phyloP scores from a whole-genome alignment of 2,888 invertebrate genomes.

The Epinotia bilunana region DNA sequence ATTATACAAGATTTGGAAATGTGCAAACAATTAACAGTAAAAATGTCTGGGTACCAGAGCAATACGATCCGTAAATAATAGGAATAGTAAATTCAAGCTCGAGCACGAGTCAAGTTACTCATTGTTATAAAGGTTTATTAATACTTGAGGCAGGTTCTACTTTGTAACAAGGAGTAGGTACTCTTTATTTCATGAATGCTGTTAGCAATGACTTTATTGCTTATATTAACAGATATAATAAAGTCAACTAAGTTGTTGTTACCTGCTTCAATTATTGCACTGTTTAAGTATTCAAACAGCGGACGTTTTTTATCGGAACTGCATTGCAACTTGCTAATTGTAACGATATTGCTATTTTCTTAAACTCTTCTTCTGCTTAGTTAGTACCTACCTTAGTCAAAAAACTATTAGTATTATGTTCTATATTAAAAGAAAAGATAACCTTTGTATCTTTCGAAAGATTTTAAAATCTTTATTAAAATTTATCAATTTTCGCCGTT shows the following conservation, averaged over 20 bases:
- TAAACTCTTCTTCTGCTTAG: too few relatives aligned
- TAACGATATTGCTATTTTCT: not conserved
- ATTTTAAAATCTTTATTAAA: too few relatives aligned
- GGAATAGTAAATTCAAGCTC: conserved; percentile 26
- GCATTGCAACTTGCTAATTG: not conserved
- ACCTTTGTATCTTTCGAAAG: too few relatives aligned
- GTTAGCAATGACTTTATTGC: conserved; percentile 9
- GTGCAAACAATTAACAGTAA: conserved; percentile 28
- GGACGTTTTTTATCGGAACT: not conserved
- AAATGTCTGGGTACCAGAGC: not conserved
- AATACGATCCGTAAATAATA: conserved; percentile 12
- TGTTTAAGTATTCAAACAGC: not conserved
- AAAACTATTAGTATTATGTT: too few relatives aligned
- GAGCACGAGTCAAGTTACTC: conserved; percentile 21
- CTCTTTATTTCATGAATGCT: conserved; percentile 13
- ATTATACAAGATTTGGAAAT: conserved; percentile 47
- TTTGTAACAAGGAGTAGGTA: conserved; percentile 14
- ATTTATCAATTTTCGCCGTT: too few relatives aligned
- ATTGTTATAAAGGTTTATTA: conserved; percentile 42
- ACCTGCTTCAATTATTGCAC: not conserved
- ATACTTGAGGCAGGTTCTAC: conserved; percentile 34
- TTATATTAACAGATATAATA: conserved; percentile 16
- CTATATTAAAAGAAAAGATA: too few relatives aligned
- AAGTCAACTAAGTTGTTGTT: conserved; percentile 11
- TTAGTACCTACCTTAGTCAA: too few relatives aligned